Evolutionary conservation across 1,140 invertebrate species (phyloP), one percentile per base, ranked within the genome.

Genomic region (Homarus americanus): DNA sequence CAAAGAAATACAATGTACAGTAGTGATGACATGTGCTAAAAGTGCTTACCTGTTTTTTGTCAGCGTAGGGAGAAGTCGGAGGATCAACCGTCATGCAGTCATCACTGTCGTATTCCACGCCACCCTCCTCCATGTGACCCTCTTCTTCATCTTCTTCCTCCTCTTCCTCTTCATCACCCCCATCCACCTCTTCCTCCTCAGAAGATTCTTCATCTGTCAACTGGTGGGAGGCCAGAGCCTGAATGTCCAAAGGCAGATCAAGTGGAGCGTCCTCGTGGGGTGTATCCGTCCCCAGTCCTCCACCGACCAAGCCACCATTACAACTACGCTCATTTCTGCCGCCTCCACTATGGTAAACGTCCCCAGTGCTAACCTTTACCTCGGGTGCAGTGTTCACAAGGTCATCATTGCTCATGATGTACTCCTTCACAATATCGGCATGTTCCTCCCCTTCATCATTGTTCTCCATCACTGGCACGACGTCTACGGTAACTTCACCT

Each of bases 81-180:
- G 85, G 86, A 75, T 87, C 86, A 66, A 91, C 87, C 41, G 86
- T 78, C 91, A 84, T 87, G 41, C 93, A 93, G 73, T 91, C 92
- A 69, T 82, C 86, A 72, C 91, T 91, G 85, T 92, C 86, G 1
- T 93, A 92, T 20, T 93, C 93, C n/a, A 91, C 87, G 28, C 92
- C 92, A 69, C 93, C 92, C 44, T 92, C 92, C 17, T 91, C 92
- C n/a, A 73, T 80, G 75, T 91, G 84, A n/a, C 87, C 84, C 40
- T 82, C 84, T 28, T 75, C 79, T 58, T 84, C 87, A n/a, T 80
- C 53, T 41, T 85, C 91, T 28, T 87, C 82, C 63, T 79, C 73
- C 15, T 88, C 78, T 34, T 83, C 91, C 38, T 86, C 73, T 5
- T 78, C 82, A 36, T 44, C 82, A 17, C 49, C 89, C 4, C 66